Conservation (phyloP, 2,797 vertebrate species). For the Sebastes dallii region DNA sequence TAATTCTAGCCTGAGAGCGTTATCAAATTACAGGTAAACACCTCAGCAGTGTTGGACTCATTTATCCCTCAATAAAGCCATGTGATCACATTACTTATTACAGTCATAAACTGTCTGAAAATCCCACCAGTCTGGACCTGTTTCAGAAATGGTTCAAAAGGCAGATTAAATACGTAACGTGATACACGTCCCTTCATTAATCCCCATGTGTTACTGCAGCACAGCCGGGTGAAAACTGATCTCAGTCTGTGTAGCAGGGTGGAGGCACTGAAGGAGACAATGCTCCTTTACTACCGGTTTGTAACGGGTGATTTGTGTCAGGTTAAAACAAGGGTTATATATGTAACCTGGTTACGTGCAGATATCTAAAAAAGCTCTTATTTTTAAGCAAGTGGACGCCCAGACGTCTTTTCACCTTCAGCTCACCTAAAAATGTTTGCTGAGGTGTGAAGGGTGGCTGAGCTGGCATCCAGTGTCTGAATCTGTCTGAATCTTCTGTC, state of each 20-base stretch:
- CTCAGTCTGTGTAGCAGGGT: not conserved
- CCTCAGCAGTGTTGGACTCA: not conserved
- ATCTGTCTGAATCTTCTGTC: not conserved
- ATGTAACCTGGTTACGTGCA: not conserved
- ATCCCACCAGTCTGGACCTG: not conserved
- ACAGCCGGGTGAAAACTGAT: conserved; percentile 2
- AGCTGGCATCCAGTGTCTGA: not conserved
- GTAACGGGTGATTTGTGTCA: not conserved
- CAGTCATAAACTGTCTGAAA: not conserved
- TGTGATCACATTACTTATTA: not conserved
- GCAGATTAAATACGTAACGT: not conserved
- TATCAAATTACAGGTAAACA: not conserved
- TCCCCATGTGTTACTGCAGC: not conserved
- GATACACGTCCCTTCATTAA: not conserved
- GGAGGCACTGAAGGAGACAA: not conserved
- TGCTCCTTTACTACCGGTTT: not conserved
- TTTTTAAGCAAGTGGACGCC: not conserved
- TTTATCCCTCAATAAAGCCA: not conserved
- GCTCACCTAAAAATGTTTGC: not conserved
- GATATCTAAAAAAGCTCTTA: not conserved
- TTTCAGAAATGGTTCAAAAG: not conserved
- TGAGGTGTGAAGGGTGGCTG: not conserved
- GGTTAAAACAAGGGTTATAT: not conserved
- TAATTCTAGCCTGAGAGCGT: not conserved
- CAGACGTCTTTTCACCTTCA: not conserved